A percentile compares a stretch with the other conserved stretches of the same genome.
These are phyloP conservation scores for Alces alces DNA, from an alignment of 2,113 vertebrate species.

Conservation along the genomic window DNA sequence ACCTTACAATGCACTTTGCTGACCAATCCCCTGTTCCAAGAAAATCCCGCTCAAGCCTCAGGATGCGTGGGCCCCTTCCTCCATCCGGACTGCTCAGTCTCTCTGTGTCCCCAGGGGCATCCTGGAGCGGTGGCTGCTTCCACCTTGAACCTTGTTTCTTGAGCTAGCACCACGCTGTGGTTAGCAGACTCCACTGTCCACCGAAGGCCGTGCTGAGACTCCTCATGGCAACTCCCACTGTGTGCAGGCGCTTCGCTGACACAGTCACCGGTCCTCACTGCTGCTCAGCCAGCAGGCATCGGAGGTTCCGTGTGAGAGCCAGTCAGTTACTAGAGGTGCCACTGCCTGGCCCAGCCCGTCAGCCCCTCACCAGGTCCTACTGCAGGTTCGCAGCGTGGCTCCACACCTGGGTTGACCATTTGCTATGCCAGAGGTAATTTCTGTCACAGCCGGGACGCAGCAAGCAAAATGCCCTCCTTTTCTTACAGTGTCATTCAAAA, in stretches of 20 bases:
- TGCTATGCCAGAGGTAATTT: not conserved
- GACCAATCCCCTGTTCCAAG: not conserved
- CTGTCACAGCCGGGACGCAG: not conserved
- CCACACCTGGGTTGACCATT: not conserved
- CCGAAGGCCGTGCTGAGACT: rapidly evolving
- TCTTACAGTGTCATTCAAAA: not conserved
- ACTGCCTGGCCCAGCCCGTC: rapidly evolving
- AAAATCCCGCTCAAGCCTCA: not conserved
- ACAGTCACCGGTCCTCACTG: rapidly evolving
- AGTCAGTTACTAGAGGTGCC: not conserved
- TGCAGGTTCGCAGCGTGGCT: too few species aligned
- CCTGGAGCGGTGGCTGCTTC: not conserved
- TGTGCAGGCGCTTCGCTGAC: not conserved
- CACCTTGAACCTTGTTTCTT: not conserved
- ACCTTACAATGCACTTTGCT: not conserved
- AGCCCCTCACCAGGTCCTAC: not conserved
- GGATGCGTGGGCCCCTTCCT: not conserved
- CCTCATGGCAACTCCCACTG: not conserved
- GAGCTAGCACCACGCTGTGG: rapidly evolving
- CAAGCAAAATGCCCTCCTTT: not conserved
- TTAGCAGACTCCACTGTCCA: not conserved
- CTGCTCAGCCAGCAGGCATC: not conserved
- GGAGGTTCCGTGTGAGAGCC: not conserved
- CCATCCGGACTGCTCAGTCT: rapidly evolving
- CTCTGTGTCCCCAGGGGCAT: not conserved